Base-by-base conservation (phyloP, 1,140 invertebrate species). In the Lineus longissimus region DNA sequence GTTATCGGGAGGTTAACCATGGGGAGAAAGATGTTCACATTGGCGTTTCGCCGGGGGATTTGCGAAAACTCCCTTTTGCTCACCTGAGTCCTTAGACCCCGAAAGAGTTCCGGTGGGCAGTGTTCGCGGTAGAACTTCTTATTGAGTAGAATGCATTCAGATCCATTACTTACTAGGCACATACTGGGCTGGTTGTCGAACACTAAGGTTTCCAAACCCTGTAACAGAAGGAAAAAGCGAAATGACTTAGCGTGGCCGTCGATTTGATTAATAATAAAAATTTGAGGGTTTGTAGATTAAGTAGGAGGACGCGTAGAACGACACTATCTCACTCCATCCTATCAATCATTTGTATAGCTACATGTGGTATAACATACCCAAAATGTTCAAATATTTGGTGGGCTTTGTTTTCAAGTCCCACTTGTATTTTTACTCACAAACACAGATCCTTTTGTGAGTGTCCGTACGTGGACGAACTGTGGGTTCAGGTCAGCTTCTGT, bases 381-480 rank as follows among this genome's bases (percentile, higher is more conserved):
- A n/a, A n/a, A n/a, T n/a, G n/a, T n/a, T n/a, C n/a, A n/a, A n/a
- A n/a, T n/a, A n/a, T n/a, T n/a, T n/a, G n/a, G n/a, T n/a, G n/a
- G n/a, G n/a, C n/a, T n/a, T n/a, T n/a, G n/a, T n/a, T n/a, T 4
- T 56, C 25, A 19, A 22, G 7, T 27, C 51, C n/a, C 2, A 27
- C 13, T 22, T 19, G 56, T 7, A 61, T 6, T 15, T 40, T 11
- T 55, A 68, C 72, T 61, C 66, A 76, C 73, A 63, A 73, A 75
- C 0, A 72, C 70, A 25, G 70, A 66, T 0, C 75, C 75, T 66
- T 73, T 74, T 1, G 71, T 75, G 2, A 76, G 59, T 2, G 69
- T 74, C 43, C 74, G 72, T 0, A 75, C 68, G 22, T 70, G 25
- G 9, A 75, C 73, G 66, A 75, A 75, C 65, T 73, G 64, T 0